Percentiles rank a stretch among this genome's conserved stretches.
Conservation (phyloP, 2,888 invertebrate genomes). For the Pseudoips prasinana region DNA sequence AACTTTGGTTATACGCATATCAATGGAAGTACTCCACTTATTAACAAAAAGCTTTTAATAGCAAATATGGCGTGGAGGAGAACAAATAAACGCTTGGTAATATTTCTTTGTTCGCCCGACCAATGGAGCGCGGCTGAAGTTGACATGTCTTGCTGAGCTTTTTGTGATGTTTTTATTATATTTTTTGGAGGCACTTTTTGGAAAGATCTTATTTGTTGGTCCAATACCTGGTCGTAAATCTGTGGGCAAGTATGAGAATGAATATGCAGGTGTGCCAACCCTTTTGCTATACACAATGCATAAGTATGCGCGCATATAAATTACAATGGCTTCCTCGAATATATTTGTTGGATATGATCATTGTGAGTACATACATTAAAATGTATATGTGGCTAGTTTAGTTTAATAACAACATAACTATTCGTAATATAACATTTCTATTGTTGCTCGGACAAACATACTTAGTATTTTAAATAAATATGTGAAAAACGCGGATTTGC, state of each 20-base stretch:
- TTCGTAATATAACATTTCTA: too few relatives aligned
- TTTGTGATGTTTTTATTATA: conserved; percentile 76
- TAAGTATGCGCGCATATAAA: conserved; percentile 30
- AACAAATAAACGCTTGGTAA: conserved; percentile 66
- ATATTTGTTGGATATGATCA: conserved; percentile 8
- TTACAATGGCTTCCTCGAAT: conserved; percentile 16
- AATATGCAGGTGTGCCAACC: conserved; percentile 76
- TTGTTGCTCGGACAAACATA: too few relatives aligned
- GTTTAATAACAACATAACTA: too few relatives aligned
- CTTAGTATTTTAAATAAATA: conserved; percentile 27
- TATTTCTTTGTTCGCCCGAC: conserved; percentile 76
- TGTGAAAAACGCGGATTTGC: conserved; percentile 39
- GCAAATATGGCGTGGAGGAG: conserved; percentile 47
- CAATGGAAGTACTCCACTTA: too few relatives aligned
- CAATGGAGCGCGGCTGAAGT: conserved; percentile 71
- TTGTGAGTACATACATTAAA: conserved; percentile 9
- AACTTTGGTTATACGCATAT: too few relatives aligned
- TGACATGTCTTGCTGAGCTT: conserved; percentile 72
- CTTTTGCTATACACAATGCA: conserved; percentile 40
- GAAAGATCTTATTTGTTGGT: conserved; percentile 77
- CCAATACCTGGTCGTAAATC: conserved; percentile 78
- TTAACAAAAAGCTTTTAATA: conserved; percentile 3
- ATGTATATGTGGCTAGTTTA: too few relatives aligned
- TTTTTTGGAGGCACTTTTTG: conserved; percentile 74
- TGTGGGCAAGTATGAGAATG: conserved; percentile 60